A percentile compares a stretch with the other conserved stretches of the same genome.
Evolutionary conservation across 2,113 vertebrate species (phyloP).

Genomic region (Ctenomys sociabilis): DNA sequence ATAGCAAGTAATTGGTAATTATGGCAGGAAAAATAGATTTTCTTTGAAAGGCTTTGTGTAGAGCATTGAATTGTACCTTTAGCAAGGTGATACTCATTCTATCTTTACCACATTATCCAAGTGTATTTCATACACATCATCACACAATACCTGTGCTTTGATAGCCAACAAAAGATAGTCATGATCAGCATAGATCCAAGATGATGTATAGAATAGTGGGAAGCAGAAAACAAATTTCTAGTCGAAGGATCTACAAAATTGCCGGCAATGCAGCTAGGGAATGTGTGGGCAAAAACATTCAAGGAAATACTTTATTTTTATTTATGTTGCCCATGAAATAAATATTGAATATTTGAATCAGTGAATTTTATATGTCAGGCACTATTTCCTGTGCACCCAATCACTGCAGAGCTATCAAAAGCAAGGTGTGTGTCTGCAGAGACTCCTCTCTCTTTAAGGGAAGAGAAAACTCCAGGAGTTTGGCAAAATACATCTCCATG

Average conservation of each 20-base stretch:
- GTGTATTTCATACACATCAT: conserved; percentile 10
- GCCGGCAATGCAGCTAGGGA: conserved; percentile 28
- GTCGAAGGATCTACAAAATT: conserved; percentile 24
- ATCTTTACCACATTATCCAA: background rate
- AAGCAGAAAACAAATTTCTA: conserved; percentile 60
- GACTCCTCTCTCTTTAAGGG: background rate
- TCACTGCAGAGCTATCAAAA: conserved; percentile 68
- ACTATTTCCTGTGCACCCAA: conserved; percentile 65
- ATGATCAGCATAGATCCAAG: conserved; percentile 46
- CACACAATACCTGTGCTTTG: background rate
- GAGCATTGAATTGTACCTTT: background rate
- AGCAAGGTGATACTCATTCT: background rate
- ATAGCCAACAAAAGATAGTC: conserved; percentile 36
- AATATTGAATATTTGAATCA: conserved; percentile 69
- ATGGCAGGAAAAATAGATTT: background rate
- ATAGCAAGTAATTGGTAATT: background rate
- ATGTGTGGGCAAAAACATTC: conserved; percentile 47
- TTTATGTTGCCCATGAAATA: conserved; percentile 73
- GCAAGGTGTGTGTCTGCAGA: conserved; percentile 58
- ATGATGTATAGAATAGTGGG: background rate
- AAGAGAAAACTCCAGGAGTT: background rate
- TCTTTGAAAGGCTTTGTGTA: background rate
- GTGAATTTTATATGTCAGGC: conserved; percentile 69
- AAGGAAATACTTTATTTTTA: conserved; percentile 76
- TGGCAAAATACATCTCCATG: conserved; percentile 55